phyloP scores from a whole-genome alignment of 2,797 vertebrate genomes.

The Luscinia megarhynchos region DNA sequence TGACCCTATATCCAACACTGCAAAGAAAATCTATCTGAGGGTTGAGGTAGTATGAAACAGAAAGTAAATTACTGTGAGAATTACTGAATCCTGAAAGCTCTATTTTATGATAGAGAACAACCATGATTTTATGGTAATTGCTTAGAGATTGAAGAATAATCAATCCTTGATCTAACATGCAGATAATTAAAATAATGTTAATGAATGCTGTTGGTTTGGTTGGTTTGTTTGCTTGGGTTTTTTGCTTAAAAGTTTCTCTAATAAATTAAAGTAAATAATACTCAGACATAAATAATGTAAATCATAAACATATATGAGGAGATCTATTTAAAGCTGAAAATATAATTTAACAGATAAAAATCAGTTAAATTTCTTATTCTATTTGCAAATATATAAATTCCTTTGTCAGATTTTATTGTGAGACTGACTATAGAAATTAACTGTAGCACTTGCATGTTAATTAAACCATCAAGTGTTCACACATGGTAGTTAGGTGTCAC shows the following conservation, averaged over 20 bases:
- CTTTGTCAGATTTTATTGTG: constrained; percentile 58
- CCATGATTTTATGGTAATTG: background rate
- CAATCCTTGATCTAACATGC: background rate
- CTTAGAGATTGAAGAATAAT: background rate
- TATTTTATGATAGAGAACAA: background rate
- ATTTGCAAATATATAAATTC: constrained; percentile 48
- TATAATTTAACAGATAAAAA: constrained; percentile 61
- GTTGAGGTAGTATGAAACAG: background rate
- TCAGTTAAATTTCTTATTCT: constrained; percentile 50
- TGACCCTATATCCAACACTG: background rate
- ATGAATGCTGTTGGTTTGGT: background rate
- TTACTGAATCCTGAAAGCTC: background rate
- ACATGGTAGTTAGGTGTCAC: background rate
- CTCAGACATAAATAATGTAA: background rate
- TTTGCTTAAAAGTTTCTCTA: background rate
- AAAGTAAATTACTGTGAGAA: background rate
- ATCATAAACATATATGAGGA: background rate
- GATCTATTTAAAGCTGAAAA: constrained; percentile 46
- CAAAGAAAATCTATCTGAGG: background rate
- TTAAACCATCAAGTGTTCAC: constrained; percentile 6
- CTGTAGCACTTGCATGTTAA: constrained; percentile 16
- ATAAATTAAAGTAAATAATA: background rate
- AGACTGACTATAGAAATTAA: constrained; percentile 33
- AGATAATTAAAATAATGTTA: background rate
- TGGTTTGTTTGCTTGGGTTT: background rate